Base-by-base conservation (phyloP, 2,113 vertebrate genomes). In the Hyperoodon ampullatus region DNA sequence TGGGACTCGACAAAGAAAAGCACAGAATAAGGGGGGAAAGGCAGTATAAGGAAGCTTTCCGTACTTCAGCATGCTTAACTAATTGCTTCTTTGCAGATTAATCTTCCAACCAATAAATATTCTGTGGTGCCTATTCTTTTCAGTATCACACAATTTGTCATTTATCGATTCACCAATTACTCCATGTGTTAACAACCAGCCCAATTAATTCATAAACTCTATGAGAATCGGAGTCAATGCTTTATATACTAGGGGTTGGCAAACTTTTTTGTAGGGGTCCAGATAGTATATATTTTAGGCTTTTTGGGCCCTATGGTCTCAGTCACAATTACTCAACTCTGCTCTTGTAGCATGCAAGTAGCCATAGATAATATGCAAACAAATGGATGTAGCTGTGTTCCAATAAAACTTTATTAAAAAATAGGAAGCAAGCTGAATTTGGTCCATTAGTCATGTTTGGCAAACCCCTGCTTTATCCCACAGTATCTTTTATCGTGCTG, bases 341-440 rank as follows among this genome's bases (percentile, higher is more conserved):
- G 44, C 23, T 65, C 2, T 7, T 88, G 23, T 5, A 61, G 77
- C 24, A 78, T 1, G 9, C 10, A 55, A 47, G 53, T 12, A 80
- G 70, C 39, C 44, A 75, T 0, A 80, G 50, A 39, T 35, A 92
- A 35, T 33, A 95, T 11, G n/a, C 71, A 89, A 85, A 88, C 14
- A 66, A 95, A 74, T 9, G 12, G 18, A 18, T 72, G 42, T 42
- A 58, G 42, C 35, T 55, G 53, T 42, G 71, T 71, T 92, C 53
- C 82, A 92, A 85, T 21, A 92, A 83, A 89, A 89, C n/a, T 71
- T 86, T 44, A 74, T 92, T 71, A 68, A 61, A 47, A 47, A 71
- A 50, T 7, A 72, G 18, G 7, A 3, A 71, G 28, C 26, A 96
- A 68, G 71, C 19, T 84, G 50, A n/a, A 82, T 77, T 71, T 93